phyloP scores from a whole-genome alignment of 2,888 invertebrate genomes.

The Arge pagana region DNA sequence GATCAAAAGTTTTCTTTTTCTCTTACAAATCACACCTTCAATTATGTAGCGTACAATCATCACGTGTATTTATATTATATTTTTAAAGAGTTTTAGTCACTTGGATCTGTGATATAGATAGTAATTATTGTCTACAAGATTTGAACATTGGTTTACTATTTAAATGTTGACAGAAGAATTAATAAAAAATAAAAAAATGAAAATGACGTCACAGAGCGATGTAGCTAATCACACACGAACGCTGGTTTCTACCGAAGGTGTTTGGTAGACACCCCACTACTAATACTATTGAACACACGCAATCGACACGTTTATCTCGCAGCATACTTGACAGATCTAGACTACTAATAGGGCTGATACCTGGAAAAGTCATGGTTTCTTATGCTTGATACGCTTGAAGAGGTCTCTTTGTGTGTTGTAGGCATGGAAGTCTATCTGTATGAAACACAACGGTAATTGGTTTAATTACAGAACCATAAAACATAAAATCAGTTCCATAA shows the following conservation, averaged over 20 bases:
- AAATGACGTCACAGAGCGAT: slow-evolving; percentile 50
- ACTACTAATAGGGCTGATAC: slow-evolving; percentile 26
- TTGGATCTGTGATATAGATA: slow-evolving; percentile 60
- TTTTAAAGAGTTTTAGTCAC: slow-evolving; percentile 59
- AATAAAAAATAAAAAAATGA: slow-evolving; percentile 26
- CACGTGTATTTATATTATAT: slow-evolving; percentile 55
- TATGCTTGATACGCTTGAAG: slow-evolving; percentile 36
- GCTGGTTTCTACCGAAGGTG: slow-evolving; percentile 45
- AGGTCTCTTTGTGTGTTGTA: slow-evolving; percentile 24
- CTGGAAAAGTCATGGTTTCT: slow-evolving; percentile 47
- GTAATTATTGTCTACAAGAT: slow-evolving; percentile 57
- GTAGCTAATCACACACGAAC: slow-evolving; percentile 40
- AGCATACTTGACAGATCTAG: slow-evolving; percentile 21
- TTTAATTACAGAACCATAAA: slow-evolving; percentile 30
- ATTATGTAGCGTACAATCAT: slow-evolving; percentile 45
- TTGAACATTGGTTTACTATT: slow-evolving; percentile 53
- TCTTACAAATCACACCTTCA: slow-evolving; percentile 32
- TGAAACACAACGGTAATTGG: slow-evolving; percentile 17
- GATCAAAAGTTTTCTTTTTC: slow-evolving; percentile 35
- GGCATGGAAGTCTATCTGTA: slow-evolving; percentile 18
- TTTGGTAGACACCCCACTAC: slow-evolving; percentile 50
- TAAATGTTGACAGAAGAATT: slow-evolving; percentile 30
- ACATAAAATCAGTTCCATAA: slow-evolving; percentile 43
- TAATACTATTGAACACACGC: slow-evolving; percentile 35
- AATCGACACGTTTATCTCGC: slow-evolving; percentile 31